phyloP scores from a whole-genome alignment of 2,113 vertebrate genomes.

The Platichthys flesus region DNA sequence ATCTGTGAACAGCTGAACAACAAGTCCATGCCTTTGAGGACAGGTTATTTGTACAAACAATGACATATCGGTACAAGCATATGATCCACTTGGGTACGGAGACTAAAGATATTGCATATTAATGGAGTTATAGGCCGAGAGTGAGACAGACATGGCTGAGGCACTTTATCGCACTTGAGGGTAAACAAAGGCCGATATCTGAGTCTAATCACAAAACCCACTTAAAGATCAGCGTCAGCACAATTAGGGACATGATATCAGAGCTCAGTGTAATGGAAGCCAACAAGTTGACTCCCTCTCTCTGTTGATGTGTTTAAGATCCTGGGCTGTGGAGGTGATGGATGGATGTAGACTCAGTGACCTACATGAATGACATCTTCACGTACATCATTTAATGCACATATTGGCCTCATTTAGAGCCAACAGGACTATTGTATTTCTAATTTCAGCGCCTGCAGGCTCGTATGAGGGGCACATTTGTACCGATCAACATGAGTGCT shows the following conservation, averaged over 20 bases:
- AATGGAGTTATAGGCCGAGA: not conserved
- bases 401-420: slow-evolving; percentile 47
- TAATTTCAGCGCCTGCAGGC: slow-evolving; percentile 51
- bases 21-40: slow-evolving; percentile 29
- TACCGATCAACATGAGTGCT: slow-evolving; percentile 42
- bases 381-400: slow-evolving; percentile 39
- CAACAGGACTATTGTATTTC: slow-evolving; percentile 32
- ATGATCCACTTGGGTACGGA: slow-evolving; percentile 2
- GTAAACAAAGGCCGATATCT: slow-evolving; percentile 52
- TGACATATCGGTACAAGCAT: slow-evolving; percentile 8
- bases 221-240: slow-evolving; percentile 58
- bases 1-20: slow-evolving; percentile 21
- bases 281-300: slow-evolving; percentile 38
- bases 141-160: not conserved
- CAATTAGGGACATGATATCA: slow-evolving; percentile 56
- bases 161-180: slow-evolving; percentile 41
- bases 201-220: slow-evolving; percentile 49
- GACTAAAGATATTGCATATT: not conserved
- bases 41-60: slow-evolving; percentile 26
- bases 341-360: slow-evolving; percentile 58
- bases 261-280: slow-evolving; percentile 47
- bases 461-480: slow-evolving; percentile 24
- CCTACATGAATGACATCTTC: slow-evolving; percentile 56
- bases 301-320: slow-evolving; percentile 26
- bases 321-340: slow-evolving; percentile 49